Percentiles rank a stretch among this genome's conserved stretches.
These are phyloP conservation scores for Agapornis canus DNA, from an alignment of 2,797 vertebrate species.

Conservation along the genomic window DNA sequence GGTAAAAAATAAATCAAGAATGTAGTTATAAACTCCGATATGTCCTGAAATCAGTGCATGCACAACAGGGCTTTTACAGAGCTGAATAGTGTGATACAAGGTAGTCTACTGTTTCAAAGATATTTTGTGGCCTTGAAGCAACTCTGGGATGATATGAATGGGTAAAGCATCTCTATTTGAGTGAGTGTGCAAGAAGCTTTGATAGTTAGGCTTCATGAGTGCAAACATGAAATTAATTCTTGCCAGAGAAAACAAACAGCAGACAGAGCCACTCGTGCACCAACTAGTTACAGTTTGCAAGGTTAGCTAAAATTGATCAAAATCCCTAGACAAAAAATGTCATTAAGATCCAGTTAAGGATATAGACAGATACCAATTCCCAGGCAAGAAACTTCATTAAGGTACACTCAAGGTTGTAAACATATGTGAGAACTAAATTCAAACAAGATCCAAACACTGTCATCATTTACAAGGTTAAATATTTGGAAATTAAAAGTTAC, in stretches of 20 bases:
- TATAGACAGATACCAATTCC: constrained; percentile 53
- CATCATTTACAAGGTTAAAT: background rate
- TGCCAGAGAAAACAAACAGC: background rate
- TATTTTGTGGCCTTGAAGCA: background rate
- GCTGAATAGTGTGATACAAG: background rate
- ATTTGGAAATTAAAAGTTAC: constrained; percentile 12
- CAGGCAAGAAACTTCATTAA: constrained; percentile 43
- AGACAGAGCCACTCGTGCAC: background rate
- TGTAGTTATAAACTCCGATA: background rate
- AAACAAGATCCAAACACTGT: background rate
- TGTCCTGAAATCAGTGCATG: background rate
- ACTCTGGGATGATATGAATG: background rate
- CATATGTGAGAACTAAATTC: constrained; percentile 6
- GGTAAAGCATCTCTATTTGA: background rate
- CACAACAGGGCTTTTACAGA: background rate
- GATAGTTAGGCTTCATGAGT: background rate
- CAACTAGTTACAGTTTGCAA: background rate
- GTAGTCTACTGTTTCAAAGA: background rate
- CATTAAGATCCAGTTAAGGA: constrained; percentile 53
- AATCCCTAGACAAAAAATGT: constrained; percentile 51
- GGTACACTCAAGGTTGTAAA: constrained; percentile 35
- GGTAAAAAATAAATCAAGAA: background rate
- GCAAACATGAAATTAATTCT: constrained; percentile 32
- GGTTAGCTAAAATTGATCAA: constrained; percentile 49
- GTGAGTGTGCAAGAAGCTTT: background rate